Percentiles rank a stretch among this genome's conserved stretches.
Evolutionary conservation across 2,113 vertebrate species (phyloP).

Genomic region (Puntigrus tetrazona): DNA sequence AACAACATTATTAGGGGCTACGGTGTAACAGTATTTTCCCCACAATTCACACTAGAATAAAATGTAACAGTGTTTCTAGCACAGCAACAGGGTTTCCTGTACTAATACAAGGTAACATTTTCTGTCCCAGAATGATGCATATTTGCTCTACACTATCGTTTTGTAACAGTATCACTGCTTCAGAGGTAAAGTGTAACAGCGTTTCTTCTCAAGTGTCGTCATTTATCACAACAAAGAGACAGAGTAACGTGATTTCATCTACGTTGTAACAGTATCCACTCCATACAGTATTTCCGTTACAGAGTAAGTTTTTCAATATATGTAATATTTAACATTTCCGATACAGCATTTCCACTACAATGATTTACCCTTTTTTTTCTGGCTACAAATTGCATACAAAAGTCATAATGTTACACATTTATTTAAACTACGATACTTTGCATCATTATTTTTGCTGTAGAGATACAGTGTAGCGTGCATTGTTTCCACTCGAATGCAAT

Average conservation of each 20-base stretch:
- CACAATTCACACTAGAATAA: not conserved
- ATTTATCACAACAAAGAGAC: not conserved
- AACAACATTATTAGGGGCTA: not conserved
- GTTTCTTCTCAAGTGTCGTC: not conserved
- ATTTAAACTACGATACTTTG: not conserved
- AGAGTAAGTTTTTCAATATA: no score
- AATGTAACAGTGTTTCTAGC: not conserved
- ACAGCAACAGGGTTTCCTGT: not conserved
- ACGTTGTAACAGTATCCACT: not conserved
- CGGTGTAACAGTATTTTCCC: not conserved
- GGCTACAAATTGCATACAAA: not conserved
- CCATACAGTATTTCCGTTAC: not conserved
- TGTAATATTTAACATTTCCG: no score
- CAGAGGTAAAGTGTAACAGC: not conserved
- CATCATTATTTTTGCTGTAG: not conserved
- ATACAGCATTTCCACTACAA: not conserved
- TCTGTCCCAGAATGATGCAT: not conserved
- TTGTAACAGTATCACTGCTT: not conserved
- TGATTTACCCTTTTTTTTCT: no score
- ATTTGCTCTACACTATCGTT: not conserved
- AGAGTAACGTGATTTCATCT: not conserved
- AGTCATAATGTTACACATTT: not conserved
- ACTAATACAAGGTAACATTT: not conserved
- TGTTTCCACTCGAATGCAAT: not conserved
- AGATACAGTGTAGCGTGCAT: not conserved